These are phyloP conservation scores for Gymnoscopelus microlampas DNA, from an alignment of 2,797 vertebrate species.

Conservation along the genomic window DNA sequence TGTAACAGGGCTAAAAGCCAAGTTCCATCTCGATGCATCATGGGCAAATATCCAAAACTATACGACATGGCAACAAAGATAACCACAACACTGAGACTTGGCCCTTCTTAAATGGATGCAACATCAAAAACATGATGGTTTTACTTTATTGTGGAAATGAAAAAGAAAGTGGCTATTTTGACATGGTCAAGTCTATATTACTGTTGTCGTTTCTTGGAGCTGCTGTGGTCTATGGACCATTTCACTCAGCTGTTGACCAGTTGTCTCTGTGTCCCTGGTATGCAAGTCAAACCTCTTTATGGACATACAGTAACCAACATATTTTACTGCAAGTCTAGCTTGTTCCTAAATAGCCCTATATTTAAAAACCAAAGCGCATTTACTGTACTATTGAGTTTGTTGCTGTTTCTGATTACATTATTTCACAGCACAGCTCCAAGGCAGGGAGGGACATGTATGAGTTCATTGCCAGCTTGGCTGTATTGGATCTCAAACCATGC, in stretches of 20 bases:
- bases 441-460: conserved; percentile 34
- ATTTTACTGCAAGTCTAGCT: background rate
- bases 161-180: background rate
- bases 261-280: background rate
- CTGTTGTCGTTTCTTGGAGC: background rate
- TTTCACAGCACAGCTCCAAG: conserved; percentile 17
- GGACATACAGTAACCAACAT: background rate
- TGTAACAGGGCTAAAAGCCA: too few relatives aligned
- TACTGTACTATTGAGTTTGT: background rate
- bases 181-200: background rate
- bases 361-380: too few relatives aligned
- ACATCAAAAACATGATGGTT: background rate
- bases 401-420: conserved; percentile 14
- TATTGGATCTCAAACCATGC: conserved; percentile 33
- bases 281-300: background rate
- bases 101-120: background rate
- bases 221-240: conserved; percentile 1
- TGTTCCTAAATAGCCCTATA: background rate
- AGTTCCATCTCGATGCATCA: background rate
- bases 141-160: background rate
- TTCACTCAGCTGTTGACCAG: conserved; percentile 7
- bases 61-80: conserved; percentile 1
- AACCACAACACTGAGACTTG: background rate
- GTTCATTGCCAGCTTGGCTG: conserved; percentile 37
- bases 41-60: background rate